Percentiles rank a stretch among this genome's conserved stretches.
phyloP scores from a whole-genome alignment of 2,888 invertebrate species.

The Geotrupes spiniger region DNA sequence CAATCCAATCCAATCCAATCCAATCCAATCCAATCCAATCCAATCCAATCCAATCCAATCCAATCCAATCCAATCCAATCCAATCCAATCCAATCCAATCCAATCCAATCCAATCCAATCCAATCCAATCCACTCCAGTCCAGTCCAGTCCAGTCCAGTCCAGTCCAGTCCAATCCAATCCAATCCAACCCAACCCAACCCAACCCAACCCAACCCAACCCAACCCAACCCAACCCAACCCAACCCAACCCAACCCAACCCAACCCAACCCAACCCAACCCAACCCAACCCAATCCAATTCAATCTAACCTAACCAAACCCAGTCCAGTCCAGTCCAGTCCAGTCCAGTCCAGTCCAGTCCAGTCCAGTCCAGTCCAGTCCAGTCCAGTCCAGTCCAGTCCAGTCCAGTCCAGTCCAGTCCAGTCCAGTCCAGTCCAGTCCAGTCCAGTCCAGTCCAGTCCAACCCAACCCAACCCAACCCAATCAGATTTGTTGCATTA shows the following conservation, averaged over 20 bases:
- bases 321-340: too few relatives aligned
- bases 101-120: background rate
- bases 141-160: conserved; percentile 1
- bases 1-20: background rate
- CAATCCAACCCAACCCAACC: conserved; percentile 3
- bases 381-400: too few relatives aligned
- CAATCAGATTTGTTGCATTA: too few relatives aligned
- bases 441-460: too few relatives aligned
- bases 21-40: background rate
- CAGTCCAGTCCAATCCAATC: conserved; percentile 4
- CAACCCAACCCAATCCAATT: too few relatives aligned
- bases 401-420: too few relatives aligned
- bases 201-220: conserved; percentile 1
- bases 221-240: conserved; percentile 1
- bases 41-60: background rate
- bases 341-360: too few relatives aligned
- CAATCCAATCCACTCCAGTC: background rate
- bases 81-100: background rate
- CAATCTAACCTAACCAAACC: too few relatives aligned
- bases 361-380: too few relatives aligned
- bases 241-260: conserved; percentile 1
- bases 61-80: background rate
- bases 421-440: too few relatives aligned
- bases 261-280: conserved; percentile 2
- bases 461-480: too few relatives aligned